phyloP scores from a whole-genome alignment of 2,888 invertebrate genomes.

The Aricia artaxerxes region DNA sequence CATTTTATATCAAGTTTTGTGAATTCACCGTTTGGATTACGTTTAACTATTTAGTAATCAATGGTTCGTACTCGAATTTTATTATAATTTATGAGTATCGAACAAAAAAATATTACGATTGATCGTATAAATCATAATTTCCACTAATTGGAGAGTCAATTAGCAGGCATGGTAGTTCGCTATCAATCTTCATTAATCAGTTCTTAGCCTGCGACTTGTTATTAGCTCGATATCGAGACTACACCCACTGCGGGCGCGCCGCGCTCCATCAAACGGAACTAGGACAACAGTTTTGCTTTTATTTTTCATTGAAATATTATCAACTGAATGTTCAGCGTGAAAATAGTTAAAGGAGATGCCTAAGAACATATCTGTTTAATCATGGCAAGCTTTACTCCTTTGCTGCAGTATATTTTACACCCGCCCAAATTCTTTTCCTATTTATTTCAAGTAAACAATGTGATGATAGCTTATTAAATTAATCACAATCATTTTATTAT shows the following conservation, averaged over 20 bases:
- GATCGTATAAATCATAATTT: conserved; percentile 26
- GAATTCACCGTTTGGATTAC: too few species aligned
- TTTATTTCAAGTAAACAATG: too few species aligned
- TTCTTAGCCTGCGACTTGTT: conserved; percentile 62
- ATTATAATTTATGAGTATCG: not conserved
- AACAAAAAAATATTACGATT: not conserved
- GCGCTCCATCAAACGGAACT: conserved; percentile 32
- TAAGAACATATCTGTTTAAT: not conserved
- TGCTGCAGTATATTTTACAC: too few species aligned
- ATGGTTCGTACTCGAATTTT: too few species aligned
- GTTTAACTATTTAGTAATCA: too few species aligned
- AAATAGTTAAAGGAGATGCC: too few species aligned
- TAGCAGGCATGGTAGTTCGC: conserved; percentile 36
- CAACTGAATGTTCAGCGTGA: not conserved
- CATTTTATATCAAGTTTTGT: too few species aligned
- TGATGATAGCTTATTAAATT: too few species aligned
- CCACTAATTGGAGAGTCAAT: conserved; percentile 39
- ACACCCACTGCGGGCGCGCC: conserved; percentile 34
- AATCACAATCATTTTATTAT: too few species aligned
- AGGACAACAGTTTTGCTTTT: conserved; percentile 10
- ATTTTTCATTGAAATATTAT: not conserved
- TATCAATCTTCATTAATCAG: conserved; percentile 67
- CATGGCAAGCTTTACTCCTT: not conserved
- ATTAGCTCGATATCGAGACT: conserved; percentile 51
- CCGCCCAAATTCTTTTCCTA: too few species aligned